A percentile compares a stretch with the other conserved stretches of the same genome.
Conservation (phyloP, 1,140 invertebrate species). For the Penaeus indicus region DNA sequence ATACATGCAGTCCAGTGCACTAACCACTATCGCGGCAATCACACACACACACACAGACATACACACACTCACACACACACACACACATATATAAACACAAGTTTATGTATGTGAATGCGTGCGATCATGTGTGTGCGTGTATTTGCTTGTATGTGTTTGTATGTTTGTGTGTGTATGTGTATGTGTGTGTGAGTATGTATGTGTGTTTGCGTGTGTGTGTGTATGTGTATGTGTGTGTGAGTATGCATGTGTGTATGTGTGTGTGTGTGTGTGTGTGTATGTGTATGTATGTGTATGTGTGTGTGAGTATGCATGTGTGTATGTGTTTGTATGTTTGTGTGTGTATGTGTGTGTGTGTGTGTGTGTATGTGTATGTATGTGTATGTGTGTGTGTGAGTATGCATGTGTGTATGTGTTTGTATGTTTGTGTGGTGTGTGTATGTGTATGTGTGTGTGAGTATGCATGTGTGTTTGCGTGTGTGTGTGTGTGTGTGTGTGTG, state of each 20-base stretch:
- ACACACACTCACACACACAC: background rate
- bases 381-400: slow-evolving; percentile 21
- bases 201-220: slow-evolving; percentile 31
- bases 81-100: slow-evolving; percentile 1
- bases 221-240: no score
- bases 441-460: no score
- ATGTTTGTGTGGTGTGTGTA: no score
- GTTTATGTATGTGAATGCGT: background rate
- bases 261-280: slow-evolving; percentile 29
- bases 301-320: no score
- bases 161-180: no score
- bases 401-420: no score
- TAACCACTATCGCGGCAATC: no score
- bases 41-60: slow-evolving; percentile 4
- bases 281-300: slow-evolving; percentile 19
- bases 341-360: slow-evolving; percentile 36
- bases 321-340: no score
- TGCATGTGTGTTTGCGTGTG: slow-evolving; percentile 23
- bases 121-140: background rate
- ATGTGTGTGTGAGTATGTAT: no score
- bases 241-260: no score
- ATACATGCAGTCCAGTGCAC: background rate
- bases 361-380: slow-evolving; percentile 20
- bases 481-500: slow-evolving; percentile 33
- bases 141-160: slow-evolving; percentile 1